A percentile compares a stretch with the other conserved stretches of the same genome.
Conservation (phyloP, 2,113 vertebrate genomes). For the Campylomormyrus tamandua region DNA sequence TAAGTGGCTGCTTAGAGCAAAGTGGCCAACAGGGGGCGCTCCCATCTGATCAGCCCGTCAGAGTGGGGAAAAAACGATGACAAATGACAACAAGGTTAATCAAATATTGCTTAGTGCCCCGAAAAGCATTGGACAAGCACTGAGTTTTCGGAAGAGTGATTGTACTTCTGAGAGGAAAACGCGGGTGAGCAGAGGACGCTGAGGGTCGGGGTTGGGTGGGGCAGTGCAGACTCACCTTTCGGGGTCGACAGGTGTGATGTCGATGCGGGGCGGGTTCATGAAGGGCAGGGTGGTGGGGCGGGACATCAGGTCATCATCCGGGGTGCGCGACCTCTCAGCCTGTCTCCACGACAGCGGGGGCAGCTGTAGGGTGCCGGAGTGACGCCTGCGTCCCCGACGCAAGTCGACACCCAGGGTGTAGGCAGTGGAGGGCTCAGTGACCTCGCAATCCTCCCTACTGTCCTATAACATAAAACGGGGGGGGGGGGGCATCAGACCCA, state of each 20-base stretch:
- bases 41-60: neutral
- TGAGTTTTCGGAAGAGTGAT: neutral
- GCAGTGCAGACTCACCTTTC: conserved; percentile 66
- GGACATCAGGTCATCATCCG: conserved; percentile 68
- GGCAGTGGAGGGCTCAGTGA: conserved; percentile 67
- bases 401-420: conserved; percentile 76
- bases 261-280: conserved; percentile 73
- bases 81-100: neutral
- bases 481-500: neutral
- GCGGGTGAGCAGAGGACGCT: neutral
- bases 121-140: neutral
- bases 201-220: neutral
- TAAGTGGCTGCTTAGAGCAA: neutral
- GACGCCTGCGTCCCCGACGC: conserved; percentile 75
- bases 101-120: neutral
- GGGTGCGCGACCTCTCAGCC: conserved; percentile 65
- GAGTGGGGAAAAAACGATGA: neutral
- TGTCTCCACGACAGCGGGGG: conserved; percentile 84
- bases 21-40: neutral
- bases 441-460: conserved; percentile 61
- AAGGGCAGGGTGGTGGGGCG: conserved; percentile 79
- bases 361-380: conserved; percentile 82
- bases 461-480: conserved; percentile 53
- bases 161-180: neutral
- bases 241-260: conserved; percentile 79